Percentiles rank a stretch among this genome's conserved stretches.
These are phyloP conservation scores for Brachirus orientalis DNA, from an alignment of 2,113 vertebrate genomes.

Conservation along the genomic window DNA sequence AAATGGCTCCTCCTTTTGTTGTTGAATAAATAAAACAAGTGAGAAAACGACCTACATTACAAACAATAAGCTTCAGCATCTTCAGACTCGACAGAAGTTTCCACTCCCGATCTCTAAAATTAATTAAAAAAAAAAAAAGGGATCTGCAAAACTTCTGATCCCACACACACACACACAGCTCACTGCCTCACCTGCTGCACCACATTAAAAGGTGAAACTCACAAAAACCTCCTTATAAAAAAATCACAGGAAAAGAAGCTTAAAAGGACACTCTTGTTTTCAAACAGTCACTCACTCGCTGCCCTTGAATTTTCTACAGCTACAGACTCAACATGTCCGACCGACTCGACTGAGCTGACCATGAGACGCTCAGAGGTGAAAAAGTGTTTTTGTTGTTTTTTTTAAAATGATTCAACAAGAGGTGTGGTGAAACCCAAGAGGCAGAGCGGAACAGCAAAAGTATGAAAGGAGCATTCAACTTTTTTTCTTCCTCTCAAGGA, in stretches of 20 bases:
- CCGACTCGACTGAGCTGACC: not conserved
- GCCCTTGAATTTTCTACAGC: not conserved
- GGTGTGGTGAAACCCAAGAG: slow-evolving; percentile 31
- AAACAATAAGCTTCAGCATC: slow-evolving; percentile 37
- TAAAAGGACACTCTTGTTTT: slow-evolving; percentile 6
- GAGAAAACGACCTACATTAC: slow-evolving; percentile 50
- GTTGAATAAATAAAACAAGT: slow-evolving; percentile 69
- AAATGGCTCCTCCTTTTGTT: slow-evolving; percentile 60
- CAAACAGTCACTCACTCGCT: slow-evolving; percentile 35
- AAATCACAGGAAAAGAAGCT: slow-evolving; percentile 23
- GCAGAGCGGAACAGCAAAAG: slow-evolving; percentile 41
- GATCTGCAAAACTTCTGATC: slow-evolving; percentile 38
- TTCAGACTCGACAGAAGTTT: slow-evolving; percentile 30
- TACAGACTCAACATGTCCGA: not conserved
- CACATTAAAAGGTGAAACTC: slow-evolving; percentile 30
- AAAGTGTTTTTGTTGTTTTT: not conserved
- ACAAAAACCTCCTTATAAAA: slow-evolving; percentile 19
- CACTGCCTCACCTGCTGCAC: slow-evolving; percentile 37
- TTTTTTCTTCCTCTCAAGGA: not conserved
- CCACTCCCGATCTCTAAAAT: slow-evolving; percentile 40
- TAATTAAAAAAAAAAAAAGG: slow-evolving; percentile 22
- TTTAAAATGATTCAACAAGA: slow-evolving; percentile 35
- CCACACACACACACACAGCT: slow-evolving; percentile 14
- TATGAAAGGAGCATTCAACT: slow-evolving; percentile 30
- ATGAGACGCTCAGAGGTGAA: slow-evolving; percentile 3